Evolutionary conservation across 1,140 invertebrate species (phyloP).

Genomic region (Melanaphis sacchari): DNA sequence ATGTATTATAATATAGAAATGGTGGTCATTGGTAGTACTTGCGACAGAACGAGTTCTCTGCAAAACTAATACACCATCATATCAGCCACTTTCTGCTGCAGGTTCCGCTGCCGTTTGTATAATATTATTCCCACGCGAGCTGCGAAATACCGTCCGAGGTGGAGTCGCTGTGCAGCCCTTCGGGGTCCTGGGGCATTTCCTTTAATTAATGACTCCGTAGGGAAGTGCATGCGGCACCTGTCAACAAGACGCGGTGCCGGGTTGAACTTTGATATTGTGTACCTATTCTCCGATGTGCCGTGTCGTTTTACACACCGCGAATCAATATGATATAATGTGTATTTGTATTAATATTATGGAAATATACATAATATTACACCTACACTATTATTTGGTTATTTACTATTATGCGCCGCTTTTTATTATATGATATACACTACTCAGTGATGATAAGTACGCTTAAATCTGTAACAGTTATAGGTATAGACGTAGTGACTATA

Average conservation of each 20-base stretch:
- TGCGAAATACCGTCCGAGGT: not conserved
- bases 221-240: constrained; percentile 7
- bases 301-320: not conserved
- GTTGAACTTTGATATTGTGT: not conserved
- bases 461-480: no score
- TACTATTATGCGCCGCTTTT: no score
- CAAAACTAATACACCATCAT: not conserved
- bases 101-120: not conserved
- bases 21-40: not conserved
- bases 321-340: not conserved
- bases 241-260: not conserved
- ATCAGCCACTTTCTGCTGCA: not conserved
- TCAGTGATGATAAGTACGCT: no score
- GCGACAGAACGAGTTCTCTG: not conserved
- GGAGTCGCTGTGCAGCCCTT: not conserved
- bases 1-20: not conserved
- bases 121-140: not conserved
- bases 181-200: not conserved
- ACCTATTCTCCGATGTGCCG: not conserved
- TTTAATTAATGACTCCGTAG: constrained; percentile 43
- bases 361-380: no score
- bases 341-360: no score
- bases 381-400: no score
- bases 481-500: no score
- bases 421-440: not conserved